Conservation (phyloP, 2,797 vertebrate species). For the Sciaenops ocellatus region DNA sequence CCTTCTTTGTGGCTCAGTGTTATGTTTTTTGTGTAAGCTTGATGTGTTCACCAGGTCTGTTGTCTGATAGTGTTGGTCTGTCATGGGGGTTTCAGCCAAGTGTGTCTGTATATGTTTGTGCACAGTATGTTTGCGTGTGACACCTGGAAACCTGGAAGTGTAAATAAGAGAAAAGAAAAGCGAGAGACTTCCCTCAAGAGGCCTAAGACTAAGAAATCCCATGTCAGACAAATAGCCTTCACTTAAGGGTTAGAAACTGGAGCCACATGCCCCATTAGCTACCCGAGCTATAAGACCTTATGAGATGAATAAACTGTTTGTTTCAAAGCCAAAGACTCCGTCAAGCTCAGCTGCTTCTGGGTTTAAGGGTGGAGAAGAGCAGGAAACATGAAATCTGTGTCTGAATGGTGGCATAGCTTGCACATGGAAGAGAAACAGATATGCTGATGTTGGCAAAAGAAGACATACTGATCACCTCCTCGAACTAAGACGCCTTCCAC, state of each 20-base stretch:
- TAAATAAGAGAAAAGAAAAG: slow-evolving; percentile 19
- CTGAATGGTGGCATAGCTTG: not conserved
- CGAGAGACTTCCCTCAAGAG: not conserved
- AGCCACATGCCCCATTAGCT: not conserved
- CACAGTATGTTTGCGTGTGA: not conserved
- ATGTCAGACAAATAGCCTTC: not conserved
- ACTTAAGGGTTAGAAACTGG: not conserved
- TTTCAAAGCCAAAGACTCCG: not conserved
- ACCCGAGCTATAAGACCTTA: not conserved
- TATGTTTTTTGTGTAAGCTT: not conserved
- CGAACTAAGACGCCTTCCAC: no score
- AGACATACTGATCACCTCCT: no score
- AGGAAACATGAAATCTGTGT: not conserved
- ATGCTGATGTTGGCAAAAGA: no score
- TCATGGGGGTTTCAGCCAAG: not conserved
- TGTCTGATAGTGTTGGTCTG: slow-evolving; percentile 5
- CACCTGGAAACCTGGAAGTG: slow-evolving; percentile 18
- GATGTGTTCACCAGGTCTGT: not conserved
- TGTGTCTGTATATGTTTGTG: not conserved
- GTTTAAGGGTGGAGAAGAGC: not conserved
- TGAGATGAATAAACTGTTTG: not conserved
- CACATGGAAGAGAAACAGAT: no score
- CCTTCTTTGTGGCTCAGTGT: not conserved
- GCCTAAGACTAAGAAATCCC: not conserved
- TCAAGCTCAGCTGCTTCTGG: not conserved